phyloP scores from a whole-genome alignment of 2,888 invertebrate genomes.

The Chymomyza caudatula region DNA sequence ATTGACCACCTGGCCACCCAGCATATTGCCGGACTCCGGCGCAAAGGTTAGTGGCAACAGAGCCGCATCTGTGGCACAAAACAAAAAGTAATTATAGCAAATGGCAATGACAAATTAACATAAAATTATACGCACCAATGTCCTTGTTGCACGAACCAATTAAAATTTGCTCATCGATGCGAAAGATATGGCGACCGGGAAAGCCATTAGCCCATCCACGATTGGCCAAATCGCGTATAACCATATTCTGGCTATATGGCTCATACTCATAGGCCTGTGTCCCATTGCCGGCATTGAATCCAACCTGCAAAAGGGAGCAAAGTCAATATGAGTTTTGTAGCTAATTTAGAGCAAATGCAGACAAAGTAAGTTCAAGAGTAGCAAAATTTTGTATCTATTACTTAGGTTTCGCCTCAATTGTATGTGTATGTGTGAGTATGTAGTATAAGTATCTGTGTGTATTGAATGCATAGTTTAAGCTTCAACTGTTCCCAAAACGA shows the following conservation, averaged over 20 bases:
- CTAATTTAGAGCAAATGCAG: neutral
- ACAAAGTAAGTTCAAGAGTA: neutral
- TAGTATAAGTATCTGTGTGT: neutral
- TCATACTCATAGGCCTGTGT: constrained; percentile 92
- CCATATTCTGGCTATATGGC: constrained; percentile 92
- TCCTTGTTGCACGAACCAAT: constrained; percentile 95
- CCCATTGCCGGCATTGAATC: constrained; percentile 98
- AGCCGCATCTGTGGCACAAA: constrained; percentile 82
- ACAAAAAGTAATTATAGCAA: neutral
- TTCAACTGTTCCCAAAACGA: neutral
- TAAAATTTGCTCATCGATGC: constrained; percentile 95
- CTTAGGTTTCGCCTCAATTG: too few species aligned
- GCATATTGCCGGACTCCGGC: constrained; percentile 97
- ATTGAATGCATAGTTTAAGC: neutral
- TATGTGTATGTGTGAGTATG: neutral
- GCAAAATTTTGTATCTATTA: neutral
- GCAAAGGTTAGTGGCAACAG: constrained; percentile 91
- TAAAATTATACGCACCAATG: constrained; percentile 81
- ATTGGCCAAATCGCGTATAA: constrained; percentile 88
- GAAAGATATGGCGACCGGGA: constrained; percentile 94
- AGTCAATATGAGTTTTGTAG: neutral
- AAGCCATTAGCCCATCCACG: constrained; percentile 93
- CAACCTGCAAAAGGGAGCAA: constrained; percentile 81
- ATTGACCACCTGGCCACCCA: constrained; percentile 97
- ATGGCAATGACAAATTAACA: neutral